These are phyloP conservation scores for Dasypolia templi DNA, from an alignment of 2,888 invertebrate species.

Conservation along the genomic window DNA sequence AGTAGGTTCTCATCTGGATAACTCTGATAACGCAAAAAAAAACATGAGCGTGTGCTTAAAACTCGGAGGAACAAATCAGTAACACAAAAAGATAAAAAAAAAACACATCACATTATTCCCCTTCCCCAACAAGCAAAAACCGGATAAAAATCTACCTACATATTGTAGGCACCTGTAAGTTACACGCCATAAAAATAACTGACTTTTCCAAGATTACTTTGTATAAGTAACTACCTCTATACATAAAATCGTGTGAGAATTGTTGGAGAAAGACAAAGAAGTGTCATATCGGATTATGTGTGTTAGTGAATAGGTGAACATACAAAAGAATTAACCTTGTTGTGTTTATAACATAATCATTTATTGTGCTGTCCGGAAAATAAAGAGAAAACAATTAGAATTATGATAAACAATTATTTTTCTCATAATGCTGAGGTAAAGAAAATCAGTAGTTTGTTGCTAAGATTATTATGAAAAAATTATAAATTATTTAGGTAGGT, in stretches of 20 bases:
- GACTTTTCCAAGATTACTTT: constrained; percentile 60
- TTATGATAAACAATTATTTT: not conserved
- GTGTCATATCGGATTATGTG: constrained; percentile 49
- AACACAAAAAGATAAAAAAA: constrained; percentile 28
- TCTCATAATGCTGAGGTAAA: not conserved
- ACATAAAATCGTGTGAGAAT: constrained; percentile 45
- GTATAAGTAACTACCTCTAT: constrained; percentile 46
- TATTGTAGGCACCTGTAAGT: constrained; percentile 47
- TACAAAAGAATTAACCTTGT: constrained; percentile 47
- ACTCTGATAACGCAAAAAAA: not conserved
- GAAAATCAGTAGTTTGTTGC: not conserved
- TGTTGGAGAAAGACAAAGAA: constrained; percentile 57
- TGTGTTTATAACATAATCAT: constrained; percentile 36
- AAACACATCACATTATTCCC: constrained; percentile 40
- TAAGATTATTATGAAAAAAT: too few species aligned
- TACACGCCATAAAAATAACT: constrained; percentile 61
- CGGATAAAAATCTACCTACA: constrained; percentile 39
- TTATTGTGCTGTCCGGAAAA: constrained; percentile 19
- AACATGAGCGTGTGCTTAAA: not conserved
- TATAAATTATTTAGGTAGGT: not conserved
- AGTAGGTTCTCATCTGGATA: not conserved
- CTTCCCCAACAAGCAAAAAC: constrained; percentile 21
- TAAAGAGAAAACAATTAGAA: constrained; percentile 16
- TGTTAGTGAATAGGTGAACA: constrained; percentile 45
- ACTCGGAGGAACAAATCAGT: not conserved